A percentile compares a stretch with the other conserved stretches of the same genome.
These are phyloP conservation scores for Octopus bimaculoides DNA, from an alignment of 1,140 invertebrate genomes.

Conservation along the genomic window DNA sequence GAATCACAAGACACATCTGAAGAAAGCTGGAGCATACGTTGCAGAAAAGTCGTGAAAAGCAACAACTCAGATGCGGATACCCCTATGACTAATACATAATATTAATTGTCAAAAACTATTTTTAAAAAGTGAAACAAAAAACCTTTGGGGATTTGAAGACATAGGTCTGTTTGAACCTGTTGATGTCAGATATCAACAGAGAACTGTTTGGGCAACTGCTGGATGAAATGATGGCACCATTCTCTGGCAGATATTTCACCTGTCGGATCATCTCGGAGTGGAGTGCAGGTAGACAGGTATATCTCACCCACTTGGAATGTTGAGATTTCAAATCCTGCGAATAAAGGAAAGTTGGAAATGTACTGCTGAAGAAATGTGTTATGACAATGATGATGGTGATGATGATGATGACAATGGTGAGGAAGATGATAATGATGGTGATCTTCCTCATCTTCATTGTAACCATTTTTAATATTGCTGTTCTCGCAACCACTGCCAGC, in stretches of 20 bases:
- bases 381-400: too few species aligned
- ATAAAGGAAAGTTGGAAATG: neutral
- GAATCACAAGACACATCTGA: too few species aligned
- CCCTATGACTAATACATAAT: too few species aligned
- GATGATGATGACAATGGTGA: too few species aligned
- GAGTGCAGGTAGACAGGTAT: conserved; percentile 33
- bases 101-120: too few species aligned
- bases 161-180: conserved; percentile 50
- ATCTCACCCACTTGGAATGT: conserved; percentile 42
- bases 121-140: neutral
- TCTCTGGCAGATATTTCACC: conserved; percentile 51
- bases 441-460: too few species aligned
- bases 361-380: neutral
- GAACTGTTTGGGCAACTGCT: conserved; percentile 45
- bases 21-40: too few species aligned
- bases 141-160: conserved; percentile 55
- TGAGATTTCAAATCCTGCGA: conserved; percentile 36
- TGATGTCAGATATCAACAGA: conserved; percentile 49
- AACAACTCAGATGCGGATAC: too few species aligned
- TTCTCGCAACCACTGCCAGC: too few species aligned
- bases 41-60: too few species aligned
- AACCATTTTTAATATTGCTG: too few species aligned
- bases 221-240: conserved; percentile 49
- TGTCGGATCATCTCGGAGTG: conserved; percentile 49
- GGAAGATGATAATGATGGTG: too few species aligned